phyloP scores from a whole-genome alignment of 2,797 vertebrate species.

The Australoheros facetus region DNA sequence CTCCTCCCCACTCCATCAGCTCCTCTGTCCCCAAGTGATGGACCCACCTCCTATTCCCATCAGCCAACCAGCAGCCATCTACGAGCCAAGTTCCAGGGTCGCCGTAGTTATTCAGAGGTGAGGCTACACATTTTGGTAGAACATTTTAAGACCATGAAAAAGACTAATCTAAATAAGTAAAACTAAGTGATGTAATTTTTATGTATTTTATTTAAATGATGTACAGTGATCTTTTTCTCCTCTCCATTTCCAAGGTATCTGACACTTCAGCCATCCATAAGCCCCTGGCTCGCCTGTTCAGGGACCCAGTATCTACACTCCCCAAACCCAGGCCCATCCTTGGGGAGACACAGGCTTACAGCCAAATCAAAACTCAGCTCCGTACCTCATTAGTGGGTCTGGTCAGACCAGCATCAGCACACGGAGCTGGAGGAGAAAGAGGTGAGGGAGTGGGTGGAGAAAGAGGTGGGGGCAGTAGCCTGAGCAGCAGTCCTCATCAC shows the following conservation, averaged over 20 bases:
- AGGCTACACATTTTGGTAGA: not conserved
- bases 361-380: slow-evolving; percentile 57
- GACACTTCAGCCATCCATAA: slow-evolving; percentile 82
- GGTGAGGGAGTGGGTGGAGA: slow-evolving; percentile 39
- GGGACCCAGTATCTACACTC: slow-evolving; percentile 84
- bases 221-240: not conserved
- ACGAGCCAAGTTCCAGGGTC: slow-evolving; percentile 87
- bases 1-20: slow-evolving; percentile 70
- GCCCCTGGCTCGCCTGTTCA: slow-evolving; percentile 71
- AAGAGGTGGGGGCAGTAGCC: slow-evolving; percentile 50
- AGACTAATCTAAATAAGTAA: not conserved
- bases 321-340: slow-evolving; percentile 81
- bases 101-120: slow-evolving; percentile 89
- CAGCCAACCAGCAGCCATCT: slow-evolving; percentile 84
- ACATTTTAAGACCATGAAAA: not conserved
- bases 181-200: no score
- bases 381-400: slow-evolving; percentile 59
- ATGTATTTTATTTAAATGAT: not conserved
- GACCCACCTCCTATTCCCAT: slow-evolving; percentile 77
- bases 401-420: slow-evolving; percentile 71
- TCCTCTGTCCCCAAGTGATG: slow-evolving; percentile 71
- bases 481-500: slow-evolving; percentile 75
- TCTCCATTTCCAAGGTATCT: slow-evolving; percentile 61
- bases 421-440: slow-evolving; percentile 55
- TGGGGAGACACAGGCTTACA: slow-evolving; percentile 72